Evolutionary conservation across 2,888 invertebrate genomes (phyloP), one percentile per base, ranked within the genome.

Genomic region (Drosophila antonietae): DNA sequence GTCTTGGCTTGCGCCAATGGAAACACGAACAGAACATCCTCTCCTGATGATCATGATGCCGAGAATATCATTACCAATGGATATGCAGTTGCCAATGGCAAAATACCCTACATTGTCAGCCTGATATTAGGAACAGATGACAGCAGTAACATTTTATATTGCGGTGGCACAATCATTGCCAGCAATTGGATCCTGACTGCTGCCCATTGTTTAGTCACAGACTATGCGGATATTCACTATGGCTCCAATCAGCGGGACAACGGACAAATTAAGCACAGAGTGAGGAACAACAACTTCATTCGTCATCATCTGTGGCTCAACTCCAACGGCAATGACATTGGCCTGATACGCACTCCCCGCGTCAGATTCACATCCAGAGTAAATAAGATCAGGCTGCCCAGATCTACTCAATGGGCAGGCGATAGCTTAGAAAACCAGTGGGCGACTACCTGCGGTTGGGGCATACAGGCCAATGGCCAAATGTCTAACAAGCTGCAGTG

Each of bases 371-470:
- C 62, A 12, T 20, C 10, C 31, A 51, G 9, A 6, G 69, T 83
- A 8, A 64, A 73, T 14, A 65, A 65, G 8, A 59, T 86, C 1
- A 41, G 23, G 7, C 52, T 89, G 47, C 89, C 90, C 7, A 33
- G 66, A 15, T 41, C 15, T 9, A 33, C 31, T 4, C 49, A 49
- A 31, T 15, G 18, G 33, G 3, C 1, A 57, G 73, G 82, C 41
- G 70, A 80, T 1, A 73, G 43, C 10, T 92, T 91, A 62, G 80
- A 83, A 15, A 89, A 90, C 33, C 68, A 78, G 18, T 73, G 68
- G 20, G 92, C 91, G 12, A 77, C 89, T 14, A 92, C 92, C 49
- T 93, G 92, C 60, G 94, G 94, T 31, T 94, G 94, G 93, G 94
- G 94, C 37, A 87, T 80, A 18, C 68, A 60, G 60, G 72, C 78